Percentiles rank a stretch among this genome's conserved stretches.
Evolutionary conservation across 2,888 invertebrate genomes (phyloP).

Genomic region (Eilema caniola): DNA sequence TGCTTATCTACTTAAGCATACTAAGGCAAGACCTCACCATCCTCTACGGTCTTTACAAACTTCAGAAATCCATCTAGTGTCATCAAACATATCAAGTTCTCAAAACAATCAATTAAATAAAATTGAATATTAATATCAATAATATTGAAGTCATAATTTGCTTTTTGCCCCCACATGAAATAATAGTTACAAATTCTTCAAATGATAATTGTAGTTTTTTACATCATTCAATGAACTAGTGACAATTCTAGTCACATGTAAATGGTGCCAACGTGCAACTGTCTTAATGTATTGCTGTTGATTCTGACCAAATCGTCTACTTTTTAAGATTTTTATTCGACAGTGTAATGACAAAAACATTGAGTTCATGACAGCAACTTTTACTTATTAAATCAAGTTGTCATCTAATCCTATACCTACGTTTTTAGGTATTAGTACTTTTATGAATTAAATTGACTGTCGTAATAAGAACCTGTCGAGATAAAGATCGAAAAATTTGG

Average conservation of each 20-base stretch:
- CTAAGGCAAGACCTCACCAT: too few species aligned
- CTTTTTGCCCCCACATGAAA: too few species aligned
- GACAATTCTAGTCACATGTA: too few species aligned
- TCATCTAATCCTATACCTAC: not conserved
- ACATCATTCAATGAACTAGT: too few species aligned
- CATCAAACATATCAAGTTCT: not conserved
- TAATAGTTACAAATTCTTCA: too few species aligned
- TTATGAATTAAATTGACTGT: not conserved
- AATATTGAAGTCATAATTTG: too few species aligned
- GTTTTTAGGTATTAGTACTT: not conserved
- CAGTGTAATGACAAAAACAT: not conserved
- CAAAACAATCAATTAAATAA: too few species aligned
- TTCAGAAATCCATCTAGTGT: not conserved
- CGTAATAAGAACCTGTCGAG: not conserved
- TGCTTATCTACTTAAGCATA: too few species aligned
- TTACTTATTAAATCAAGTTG: not conserved
- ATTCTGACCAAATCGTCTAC: not conserved
- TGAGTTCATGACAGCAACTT: not conserved
- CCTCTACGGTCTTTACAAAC: not conserved
- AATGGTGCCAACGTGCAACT: too few species aligned
- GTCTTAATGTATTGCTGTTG: not conserved
- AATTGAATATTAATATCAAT: too few species aligned
- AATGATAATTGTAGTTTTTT: too few species aligned
- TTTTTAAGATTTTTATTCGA: not conserved
- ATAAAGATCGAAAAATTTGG: not conserved